These are phyloP conservation scores for Bombus haemorrhoidalis DNA, from an alignment of 1,140 invertebrate genomes.

Conservation along the genomic window DNA sequence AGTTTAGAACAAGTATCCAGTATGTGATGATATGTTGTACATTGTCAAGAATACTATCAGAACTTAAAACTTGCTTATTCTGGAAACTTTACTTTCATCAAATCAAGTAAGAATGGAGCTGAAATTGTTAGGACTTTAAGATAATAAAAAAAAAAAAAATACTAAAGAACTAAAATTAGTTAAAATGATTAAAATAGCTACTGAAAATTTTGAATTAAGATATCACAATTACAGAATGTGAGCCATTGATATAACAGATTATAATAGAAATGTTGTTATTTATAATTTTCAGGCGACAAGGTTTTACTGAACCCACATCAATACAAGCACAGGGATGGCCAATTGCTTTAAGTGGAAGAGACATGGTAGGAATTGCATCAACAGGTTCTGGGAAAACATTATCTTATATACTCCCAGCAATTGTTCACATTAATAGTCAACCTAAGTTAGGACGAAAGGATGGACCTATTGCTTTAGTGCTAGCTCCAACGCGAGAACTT, in stretches of 20 bases:
- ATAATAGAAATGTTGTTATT: neutral
- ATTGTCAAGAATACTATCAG: slow-evolving; percentile 30
- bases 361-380: slow-evolving; percentile 97
- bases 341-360: slow-evolving; percentile 94
- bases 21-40: slow-evolving; percentile 14
- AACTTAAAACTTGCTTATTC: slow-evolving; percentile 36
- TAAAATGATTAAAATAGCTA: neutral
- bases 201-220: neutral
- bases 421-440: slow-evolving; percentile 97
- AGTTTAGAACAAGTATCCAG: slow-evolving; percentile 31
- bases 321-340: slow-evolving; percentile 97
- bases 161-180: slow-evolving; percentile 8
- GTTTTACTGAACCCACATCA: slow-evolving; percentile 93
- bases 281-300: slow-evolving; percentile 86
- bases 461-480: slow-evolving; percentile 95
- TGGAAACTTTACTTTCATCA: slow-evolving; percentile 19
- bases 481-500: slow-evolving; percentile 97
- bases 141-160: neutral
- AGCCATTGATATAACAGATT: neutral
- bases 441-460: slow-evolving; percentile 91
- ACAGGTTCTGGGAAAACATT: slow-evolving; percentile 97
- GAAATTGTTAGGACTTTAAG: neutral
- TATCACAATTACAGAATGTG: neutral
- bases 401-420: slow-evolving; percentile 91
- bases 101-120: slow-evolving; percentile 31